Percentiles rank a stretch among this genome's conserved stretches.
These are phyloP conservation scores for Helogale parvula DNA, from an alignment of 2,113 vertebrate species.

Conservation along the genomic window DNA sequence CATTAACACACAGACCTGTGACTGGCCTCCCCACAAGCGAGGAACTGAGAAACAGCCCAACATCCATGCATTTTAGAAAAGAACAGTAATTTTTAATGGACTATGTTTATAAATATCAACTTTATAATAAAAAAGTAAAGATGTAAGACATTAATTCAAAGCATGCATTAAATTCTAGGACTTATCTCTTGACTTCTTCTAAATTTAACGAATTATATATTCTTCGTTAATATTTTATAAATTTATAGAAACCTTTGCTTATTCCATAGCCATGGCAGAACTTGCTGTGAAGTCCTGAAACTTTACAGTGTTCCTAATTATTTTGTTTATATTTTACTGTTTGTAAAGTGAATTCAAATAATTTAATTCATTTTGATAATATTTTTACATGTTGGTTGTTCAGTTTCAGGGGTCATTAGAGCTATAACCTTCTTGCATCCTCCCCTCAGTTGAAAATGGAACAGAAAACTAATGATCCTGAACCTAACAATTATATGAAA, in stretches of 20 bases:
- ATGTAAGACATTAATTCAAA: background rate
- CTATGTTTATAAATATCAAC: background rate
- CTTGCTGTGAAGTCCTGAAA: background rate
- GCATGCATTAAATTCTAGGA: background rate
- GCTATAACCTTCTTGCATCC: background rate
- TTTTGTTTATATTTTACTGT: background rate
- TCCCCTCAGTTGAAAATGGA: background rate
- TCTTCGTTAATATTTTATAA: background rate
- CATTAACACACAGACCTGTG: background rate
- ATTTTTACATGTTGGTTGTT: background rate
- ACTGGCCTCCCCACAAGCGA: background rate
- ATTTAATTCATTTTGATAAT: slow-evolving; percentile 9
- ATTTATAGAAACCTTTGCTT: background rate
- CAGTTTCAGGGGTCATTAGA: background rate
- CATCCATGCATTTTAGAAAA: background rate
- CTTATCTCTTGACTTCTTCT: background rate
- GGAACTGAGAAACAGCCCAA: background rate
- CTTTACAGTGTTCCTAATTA: background rate
- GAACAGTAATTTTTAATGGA: background rate
- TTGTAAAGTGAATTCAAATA: background rate
- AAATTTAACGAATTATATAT: background rate
- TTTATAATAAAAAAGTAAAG: background rate
- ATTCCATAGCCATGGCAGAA: background rate
- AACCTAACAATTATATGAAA: background rate
- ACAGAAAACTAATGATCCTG: background rate